Evolutionary conservation across 2,113 vertebrate species (phyloP).

Genomic region (Ciconia boyciana): DNA sequence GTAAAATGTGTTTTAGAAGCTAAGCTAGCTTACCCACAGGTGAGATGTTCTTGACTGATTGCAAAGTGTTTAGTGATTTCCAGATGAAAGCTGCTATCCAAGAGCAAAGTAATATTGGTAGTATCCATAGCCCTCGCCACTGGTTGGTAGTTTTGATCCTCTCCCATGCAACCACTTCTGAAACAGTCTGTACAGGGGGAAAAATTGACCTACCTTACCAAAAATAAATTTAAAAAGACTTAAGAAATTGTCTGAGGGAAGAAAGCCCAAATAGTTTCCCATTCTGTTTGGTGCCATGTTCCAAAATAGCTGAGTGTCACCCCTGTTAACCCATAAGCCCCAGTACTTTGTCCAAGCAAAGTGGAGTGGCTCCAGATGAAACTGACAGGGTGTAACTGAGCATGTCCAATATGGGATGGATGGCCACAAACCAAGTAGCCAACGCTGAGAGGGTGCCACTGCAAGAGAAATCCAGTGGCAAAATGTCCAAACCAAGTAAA

Average conservation of each 20-base stretch:
- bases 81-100: neutral
- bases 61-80: neutral
- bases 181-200: neutral
- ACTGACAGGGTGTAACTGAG: neutral
- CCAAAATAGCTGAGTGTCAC: neutral
- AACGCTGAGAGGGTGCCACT: neutral
- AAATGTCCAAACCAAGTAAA: neutral
- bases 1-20: neutral
- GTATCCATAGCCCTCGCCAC: neutral
- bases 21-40: neutral
- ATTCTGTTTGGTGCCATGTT: neutral
- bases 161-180: neutral
- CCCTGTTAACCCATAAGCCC: neutral
- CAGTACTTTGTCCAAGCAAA: neutral
- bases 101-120: neutral
- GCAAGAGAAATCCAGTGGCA: neutral
- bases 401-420: neutral
- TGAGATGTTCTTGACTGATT: neutral
- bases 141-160: neutral
- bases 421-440: neutral
- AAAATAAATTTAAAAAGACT: neutral
- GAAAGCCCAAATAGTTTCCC: neutral
- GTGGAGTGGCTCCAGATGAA: neutral
- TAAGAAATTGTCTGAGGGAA: neutral
- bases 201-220: neutral